These are phyloP conservation scores for Mongoloraphidia duomilia DNA, from an alignment of 2,888 invertebrate species.

Conservation along the genomic window DNA sequence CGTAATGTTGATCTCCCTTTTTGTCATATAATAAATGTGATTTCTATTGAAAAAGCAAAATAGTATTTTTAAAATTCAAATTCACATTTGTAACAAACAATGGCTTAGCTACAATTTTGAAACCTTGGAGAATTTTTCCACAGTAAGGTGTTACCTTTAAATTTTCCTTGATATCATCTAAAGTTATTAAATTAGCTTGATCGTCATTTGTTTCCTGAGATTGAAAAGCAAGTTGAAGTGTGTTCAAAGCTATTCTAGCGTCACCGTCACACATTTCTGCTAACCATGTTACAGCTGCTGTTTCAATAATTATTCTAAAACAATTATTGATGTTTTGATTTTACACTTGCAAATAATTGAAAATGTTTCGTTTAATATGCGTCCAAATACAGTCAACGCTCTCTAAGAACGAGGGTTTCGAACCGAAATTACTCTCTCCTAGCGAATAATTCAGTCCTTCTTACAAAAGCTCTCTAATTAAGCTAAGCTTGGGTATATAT, in stretches of 20 bases:
- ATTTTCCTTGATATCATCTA: conserved; percentile 55
- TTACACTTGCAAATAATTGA: too few relatives aligned
- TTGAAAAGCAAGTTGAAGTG: conserved; percentile 54
- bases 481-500: too few relatives aligned
- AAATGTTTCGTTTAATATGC: too few relatives aligned
- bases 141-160: conserved; percentile 38
- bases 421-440: too few relatives aligned
- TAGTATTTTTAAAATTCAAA: neutral
- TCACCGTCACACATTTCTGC: conserved; percentile 70
- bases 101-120: neutral
- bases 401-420: too few relatives aligned
- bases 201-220: conserved; percentile 28
- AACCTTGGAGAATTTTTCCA: too few relatives aligned
- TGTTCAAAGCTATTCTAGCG: conserved; percentile 62
- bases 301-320: conserved; percentile 32
- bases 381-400: too few relatives aligned
- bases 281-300: conserved; percentile 49
- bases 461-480: too few relatives aligned
- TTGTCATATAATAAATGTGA: conserved; percentile 66
- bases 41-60: conserved; percentile 34
- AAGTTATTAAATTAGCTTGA: conserved; percentile 36
- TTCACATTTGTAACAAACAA: neutral
- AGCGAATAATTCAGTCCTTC: too few relatives aligned
- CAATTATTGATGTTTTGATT: conserved; percentile 16
- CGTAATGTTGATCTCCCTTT: conserved; percentile 71